Conservation (phyloP, 2,113 vertebrate genomes). For the Pyrgilauda ruficollis region DNA sequence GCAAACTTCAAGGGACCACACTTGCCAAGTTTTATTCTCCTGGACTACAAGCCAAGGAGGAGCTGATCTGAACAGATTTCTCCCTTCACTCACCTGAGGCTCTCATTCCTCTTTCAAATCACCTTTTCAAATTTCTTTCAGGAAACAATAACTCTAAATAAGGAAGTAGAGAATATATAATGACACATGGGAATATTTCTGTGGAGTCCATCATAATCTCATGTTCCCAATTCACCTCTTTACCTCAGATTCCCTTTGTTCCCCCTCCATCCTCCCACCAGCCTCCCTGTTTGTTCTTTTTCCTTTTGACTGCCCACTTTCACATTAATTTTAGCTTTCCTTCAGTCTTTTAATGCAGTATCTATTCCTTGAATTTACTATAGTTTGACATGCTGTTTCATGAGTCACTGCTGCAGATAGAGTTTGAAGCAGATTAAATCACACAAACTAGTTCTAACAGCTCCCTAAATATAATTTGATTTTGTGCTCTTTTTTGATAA, state of each 20-base stretch:
- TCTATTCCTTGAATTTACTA: slow-evolving; percentile 31
- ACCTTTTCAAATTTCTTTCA: not conserved
- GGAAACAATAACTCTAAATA: not conserved
- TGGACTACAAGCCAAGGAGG: not conserved
- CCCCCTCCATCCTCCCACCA: not conserved
- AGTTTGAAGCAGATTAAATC: slow-evolving; percentile 27
- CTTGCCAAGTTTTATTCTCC: not conserved
- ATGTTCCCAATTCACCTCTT: not conserved
- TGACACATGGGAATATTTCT: not conserved
- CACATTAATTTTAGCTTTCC: not conserved
- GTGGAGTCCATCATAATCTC: not conserved
- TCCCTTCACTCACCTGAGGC: not conserved
- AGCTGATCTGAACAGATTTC: not conserved
- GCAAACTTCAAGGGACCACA: not conserved
- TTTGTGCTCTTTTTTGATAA: not conserved
- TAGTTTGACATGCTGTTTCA: slow-evolving; percentile 15
- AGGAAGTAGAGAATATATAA: not conserved
- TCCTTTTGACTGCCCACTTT: not conserved
- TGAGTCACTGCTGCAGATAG: slow-evolving; percentile 6
- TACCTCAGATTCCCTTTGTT: slow-evolving; percentile 30
- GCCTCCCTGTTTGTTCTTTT: slow-evolving; percentile 5
- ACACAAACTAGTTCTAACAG: not conserved
- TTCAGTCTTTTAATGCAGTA: not conserved
- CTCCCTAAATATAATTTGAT: not conserved
- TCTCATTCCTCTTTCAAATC: not conserved